Percentiles rank a stretch among this genome's conserved stretches.
Conservation (phyloP, 2,888 invertebrate species). For the Folsomia candida region DNA sequence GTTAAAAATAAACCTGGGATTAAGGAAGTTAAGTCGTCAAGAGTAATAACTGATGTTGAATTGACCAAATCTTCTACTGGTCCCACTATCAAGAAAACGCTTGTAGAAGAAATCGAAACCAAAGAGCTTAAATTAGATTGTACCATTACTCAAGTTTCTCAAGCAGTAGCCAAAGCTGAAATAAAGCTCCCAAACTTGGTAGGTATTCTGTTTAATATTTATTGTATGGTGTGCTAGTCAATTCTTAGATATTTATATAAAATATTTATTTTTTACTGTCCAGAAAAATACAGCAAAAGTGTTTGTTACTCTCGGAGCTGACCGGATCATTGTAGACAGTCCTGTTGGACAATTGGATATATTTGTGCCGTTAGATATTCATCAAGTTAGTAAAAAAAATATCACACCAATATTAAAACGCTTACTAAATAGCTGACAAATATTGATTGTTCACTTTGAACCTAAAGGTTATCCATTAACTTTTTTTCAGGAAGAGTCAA, state of each 20-base stretch:
- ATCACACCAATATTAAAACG: no score
- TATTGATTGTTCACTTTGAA: no score
- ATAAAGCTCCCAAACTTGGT: slow-evolving; percentile 45
- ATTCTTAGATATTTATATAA: not conserved
- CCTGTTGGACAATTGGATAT: slow-evolving; percentile 45
- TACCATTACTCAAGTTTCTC: slow-evolving; percentile 33
- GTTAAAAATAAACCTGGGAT: slow-evolving; percentile 42
- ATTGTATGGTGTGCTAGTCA: not conserved
- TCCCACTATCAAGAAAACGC: slow-evolving; percentile 12
- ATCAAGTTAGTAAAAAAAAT: no score
- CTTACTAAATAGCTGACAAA: no score
- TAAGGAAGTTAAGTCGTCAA: slow-evolving; percentile 33
- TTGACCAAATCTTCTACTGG: not conserved
- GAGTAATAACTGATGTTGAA: not conserved
- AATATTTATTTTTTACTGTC: not conserved
- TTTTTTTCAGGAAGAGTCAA: slow-evolving; percentile 47
- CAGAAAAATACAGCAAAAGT: slow-evolving; percentile 42
- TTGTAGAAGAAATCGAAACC: slow-evolving; percentile 37
- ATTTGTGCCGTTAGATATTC: slow-evolving; percentile 46
- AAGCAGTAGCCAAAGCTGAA: slow-evolving; percentile 40
- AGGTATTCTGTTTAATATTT: slow-evolving; percentile 11
- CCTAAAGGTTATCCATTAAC: no score
- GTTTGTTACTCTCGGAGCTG: slow-evolving; percentile 42
- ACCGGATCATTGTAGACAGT: slow-evolving; percentile 46
- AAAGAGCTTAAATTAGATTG: slow-evolving; percentile 39